Base-by-base conservation (phyloP, 2,797 vertebrate genomes). In the Chlorospingus semifuscus region DNA sequence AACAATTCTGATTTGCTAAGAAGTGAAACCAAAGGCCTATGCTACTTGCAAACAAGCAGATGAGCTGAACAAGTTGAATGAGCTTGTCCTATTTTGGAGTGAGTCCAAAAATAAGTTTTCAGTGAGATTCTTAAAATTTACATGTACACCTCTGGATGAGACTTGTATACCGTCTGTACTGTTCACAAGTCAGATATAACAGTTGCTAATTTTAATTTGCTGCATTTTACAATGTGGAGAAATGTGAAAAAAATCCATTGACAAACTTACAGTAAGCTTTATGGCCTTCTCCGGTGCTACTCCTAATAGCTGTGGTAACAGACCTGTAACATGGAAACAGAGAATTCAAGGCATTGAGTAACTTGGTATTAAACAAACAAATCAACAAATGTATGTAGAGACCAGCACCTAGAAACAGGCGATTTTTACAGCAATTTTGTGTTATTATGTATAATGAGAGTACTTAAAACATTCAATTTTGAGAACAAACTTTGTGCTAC, bases 241-340 rank as follows among this genome's bases (percentile, higher is more conserved):
- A 91, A 81, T 8, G 41, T 37, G 60, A 80, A 83, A 90, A 81
- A 24, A 75, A 81, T 26, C 29, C 4, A 42, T 83, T 89, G 44
- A 89, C 89, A 95, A 97, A 98, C 98, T 99, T 98, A 99, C 99
- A 97, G 98, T 99, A 96, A 99, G 98, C 98, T 99, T 99, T 98
- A 99, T 99, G 98, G 99, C 98, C 98, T 99, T 99, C 97, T 99
- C 98, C 89, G 98, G 99, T 96, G 98, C 99, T 96, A 99, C 99
- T 98, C 99, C 99, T 98, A 99, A 97, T 97, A 99, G 98, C 97
- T 99, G 99, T 21, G 99, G 99, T 98, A 98, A 97, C 80, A 99
- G 98, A 97, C 99, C 99, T 99, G 98, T 97, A 98, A 97, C 93
- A 98, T 95, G 97, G 98, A 96, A 98, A 83, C 2, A 69, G 34